Evolutionary conservation across 2,888 invertebrate genomes (phyloP).

Genomic region (Pilophorus perplexus): DNA sequence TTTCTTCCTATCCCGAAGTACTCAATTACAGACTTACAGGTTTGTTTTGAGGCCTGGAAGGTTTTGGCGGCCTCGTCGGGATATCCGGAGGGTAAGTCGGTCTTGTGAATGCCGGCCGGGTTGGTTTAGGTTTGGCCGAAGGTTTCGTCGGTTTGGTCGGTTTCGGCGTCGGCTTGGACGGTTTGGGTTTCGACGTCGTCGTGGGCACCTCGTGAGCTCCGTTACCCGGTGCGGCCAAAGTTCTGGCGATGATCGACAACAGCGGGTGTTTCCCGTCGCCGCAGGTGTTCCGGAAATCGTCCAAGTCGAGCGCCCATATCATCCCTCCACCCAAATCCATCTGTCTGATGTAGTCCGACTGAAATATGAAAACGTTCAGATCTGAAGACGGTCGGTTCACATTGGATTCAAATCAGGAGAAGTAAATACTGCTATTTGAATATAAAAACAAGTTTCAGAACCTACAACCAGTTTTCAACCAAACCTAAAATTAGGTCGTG

Average conservation of each 20-base stretch:
- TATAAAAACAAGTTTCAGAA: no score
- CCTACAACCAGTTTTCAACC: no score
- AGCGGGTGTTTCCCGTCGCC: conserved; percentile 78
- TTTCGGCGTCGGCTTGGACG: conserved; percentile 39
- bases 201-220: conserved; percentile 30
- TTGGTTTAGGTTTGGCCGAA: conserved; percentile 20
- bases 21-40: background rate
- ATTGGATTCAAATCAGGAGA: no score
- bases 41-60: background rate
- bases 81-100: conserved; percentile 24
- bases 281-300: conserved; percentile 79
- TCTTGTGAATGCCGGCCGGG: conserved; percentile 23
- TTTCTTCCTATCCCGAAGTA: no score
- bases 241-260: conserved; percentile 71
- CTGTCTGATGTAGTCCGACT: conserved; percentile 71
- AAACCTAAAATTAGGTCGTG: no score
- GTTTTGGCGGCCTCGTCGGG: conserved; percentile 45
- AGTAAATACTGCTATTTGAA: no score
- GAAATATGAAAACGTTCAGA: conserved; percentile 46
- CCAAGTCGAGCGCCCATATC: conserved; percentile 88
- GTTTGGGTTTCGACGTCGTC: conserved; percentile 40
- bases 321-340: conserved; percentile 81
- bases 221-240: conserved; percentile 54
- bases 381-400: no score
- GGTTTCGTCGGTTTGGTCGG: conserved; percentile 28